phyloP scores from a whole-genome alignment of 2,888 invertebrate species.

The Hydroisotoma schaefferi region DNA sequence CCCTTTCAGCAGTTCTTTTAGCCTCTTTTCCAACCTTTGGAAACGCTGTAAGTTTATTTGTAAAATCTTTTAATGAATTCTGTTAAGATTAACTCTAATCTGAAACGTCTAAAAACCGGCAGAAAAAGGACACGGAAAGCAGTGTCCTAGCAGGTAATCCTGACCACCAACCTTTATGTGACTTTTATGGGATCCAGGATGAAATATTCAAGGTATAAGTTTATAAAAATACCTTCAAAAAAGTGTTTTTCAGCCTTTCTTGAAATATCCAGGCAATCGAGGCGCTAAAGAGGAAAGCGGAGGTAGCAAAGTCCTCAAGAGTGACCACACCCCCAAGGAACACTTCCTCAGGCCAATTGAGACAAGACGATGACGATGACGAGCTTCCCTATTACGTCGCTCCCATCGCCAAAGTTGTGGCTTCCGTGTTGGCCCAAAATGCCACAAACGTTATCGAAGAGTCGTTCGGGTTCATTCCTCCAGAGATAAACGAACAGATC shows the following conservation, averaged over 20 bases:
- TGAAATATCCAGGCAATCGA: conserved; percentile 2
- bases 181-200: background rate
- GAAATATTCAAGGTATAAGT: conserved; percentile 4
- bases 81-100: too few species aligned
- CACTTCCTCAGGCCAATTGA: background rate
- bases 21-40: too few species aligned
- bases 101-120: too few species aligned
- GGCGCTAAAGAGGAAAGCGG: conserved; percentile 2
- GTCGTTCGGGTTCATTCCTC: conserved; percentile 23
- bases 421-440: conserved; percentile 24
- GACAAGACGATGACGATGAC: conserved; percentile 16
- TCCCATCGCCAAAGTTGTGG: conserved; percentile 22
- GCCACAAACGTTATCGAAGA: conserved; percentile 20
- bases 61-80: too few species aligned
- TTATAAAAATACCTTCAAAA: background rate
- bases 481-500: conserved; percentile 16
- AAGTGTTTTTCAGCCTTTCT: background rate
- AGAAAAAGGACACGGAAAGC: too few species aligned
- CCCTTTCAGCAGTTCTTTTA: too few species aligned
- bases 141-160: background rate
- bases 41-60: too few species aligned
- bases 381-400: conserved; percentile 12
- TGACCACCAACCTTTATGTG: background rate
- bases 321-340: background rate
- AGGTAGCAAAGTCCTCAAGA: background rate